Percentiles rank a stretch among this genome's conserved stretches.
These are phyloP conservation scores for Pollenia griseotomentosa DNA, from an alignment of 2,888 invertebrate genomes.

Conservation along the genomic window DNA sequence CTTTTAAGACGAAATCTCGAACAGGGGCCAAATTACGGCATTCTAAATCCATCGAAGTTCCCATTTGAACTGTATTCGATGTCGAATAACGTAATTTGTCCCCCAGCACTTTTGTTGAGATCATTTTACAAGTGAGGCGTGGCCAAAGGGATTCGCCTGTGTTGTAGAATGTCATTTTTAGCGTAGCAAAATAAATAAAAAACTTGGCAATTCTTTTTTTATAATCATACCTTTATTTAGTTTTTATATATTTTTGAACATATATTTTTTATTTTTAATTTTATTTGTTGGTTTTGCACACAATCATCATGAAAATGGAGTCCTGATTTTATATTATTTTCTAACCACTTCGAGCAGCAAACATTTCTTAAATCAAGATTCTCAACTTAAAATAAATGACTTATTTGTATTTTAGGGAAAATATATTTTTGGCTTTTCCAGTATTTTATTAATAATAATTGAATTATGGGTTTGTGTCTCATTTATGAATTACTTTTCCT, in stretches of 20 bases:
- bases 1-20: too few relatives aligned
- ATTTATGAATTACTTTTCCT: conserved; percentile 50
- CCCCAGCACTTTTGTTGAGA: too few relatives aligned
- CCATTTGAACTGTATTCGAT: too few relatives aligned
- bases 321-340: conserved; percentile 57
- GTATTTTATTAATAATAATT: conserved; percentile 60
- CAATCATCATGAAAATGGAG: conserved; percentile 58
- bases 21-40: too few relatives aligned
- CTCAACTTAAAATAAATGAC: conserved; percentile 48
- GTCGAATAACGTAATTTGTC: too few relatives aligned
- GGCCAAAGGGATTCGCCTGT: too few relatives aligned
- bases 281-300: conserved; percentile 60
- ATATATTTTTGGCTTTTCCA: conserved; percentile 49
- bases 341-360: conserved; percentile 69
- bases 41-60: too few relatives aligned
- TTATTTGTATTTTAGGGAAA: conserved; percentile 51
- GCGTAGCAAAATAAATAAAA: background rate
- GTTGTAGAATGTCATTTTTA: too few relatives aligned
- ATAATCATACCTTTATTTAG: conserved; percentile 73
- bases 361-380: conserved; percentile 53
- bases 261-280: conserved; percentile 56
- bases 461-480: conserved; percentile 54
- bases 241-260: conserved; percentile 66
- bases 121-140: too few relatives aligned
- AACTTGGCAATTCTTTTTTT: conserved; percentile 44